Evolutionary conservation across 1,140 invertebrate species (phyloP), one percentile per base, ranked within the genome.

Genomic region (Amyelois transitella): DNA sequence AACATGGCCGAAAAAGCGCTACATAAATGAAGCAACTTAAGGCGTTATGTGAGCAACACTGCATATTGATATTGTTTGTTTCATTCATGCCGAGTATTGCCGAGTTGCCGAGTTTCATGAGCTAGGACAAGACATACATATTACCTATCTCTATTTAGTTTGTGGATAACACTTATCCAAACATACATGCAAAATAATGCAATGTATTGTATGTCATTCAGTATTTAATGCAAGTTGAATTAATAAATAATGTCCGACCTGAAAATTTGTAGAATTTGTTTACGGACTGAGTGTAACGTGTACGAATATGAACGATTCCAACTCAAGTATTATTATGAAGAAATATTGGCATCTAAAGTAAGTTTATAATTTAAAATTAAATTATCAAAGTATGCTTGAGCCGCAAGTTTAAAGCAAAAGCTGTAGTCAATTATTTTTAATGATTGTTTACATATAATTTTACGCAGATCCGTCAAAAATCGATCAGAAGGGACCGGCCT

Each of bases 281-380:
- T 86, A 20, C 55, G 68, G 54, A 79, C 74, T 1, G 72, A 77
- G 43, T 57, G 60, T 7, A 83, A 80, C 64, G 53, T 75, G 18
- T 86, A 81, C 57, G 69, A 72, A 52, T 73, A 64, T 48, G 61
- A 79, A 58, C 58, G 55, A 50, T 79, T 60, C 64, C 71, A 77
- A 24, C 55, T 86, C 0, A 80, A 86, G 62, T 72, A 62, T 6
- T 77, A 75, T 69, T 83, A 83, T 59, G 82, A 83, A 71, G 82
- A 83, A 74, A 60, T 83, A 53, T 64, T 77, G 62, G 69, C 69
- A 18, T 58, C 75, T 55, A 71, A 77, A 67, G 81, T 77, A 71
- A 79, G 69, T 76, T 62, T 51, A 48, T 59, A 51, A 43, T 28
- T 14, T 43, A 51, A 50, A 20, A 49, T 58, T 21, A 43, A 7